These are phyloP conservation scores for Oreochromis mossambicus DNA, from an alignment of 2,797 vertebrate species.

Conservation along the genomic window DNA sequence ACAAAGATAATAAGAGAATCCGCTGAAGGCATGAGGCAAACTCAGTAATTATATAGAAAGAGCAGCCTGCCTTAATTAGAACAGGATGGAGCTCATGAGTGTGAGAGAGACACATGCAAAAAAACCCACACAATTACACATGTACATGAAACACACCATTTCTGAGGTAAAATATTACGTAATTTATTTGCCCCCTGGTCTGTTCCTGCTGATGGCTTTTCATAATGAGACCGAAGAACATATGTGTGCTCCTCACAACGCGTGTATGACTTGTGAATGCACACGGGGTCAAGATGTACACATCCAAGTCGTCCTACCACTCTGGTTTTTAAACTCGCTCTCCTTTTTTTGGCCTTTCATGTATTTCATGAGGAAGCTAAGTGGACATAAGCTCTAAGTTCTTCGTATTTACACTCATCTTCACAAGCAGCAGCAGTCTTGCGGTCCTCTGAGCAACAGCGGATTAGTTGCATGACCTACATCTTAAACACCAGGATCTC, in stretches of 20 bases:
- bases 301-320: too few relatives aligned
- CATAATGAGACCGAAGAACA: conserved; percentile 31
- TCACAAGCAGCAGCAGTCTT: not conserved
- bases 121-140: not conserved
- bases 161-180: conserved; percentile 47
- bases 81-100: conserved; percentile 40
- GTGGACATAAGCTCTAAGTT: not conserved
- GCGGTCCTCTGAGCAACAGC: not conserved
- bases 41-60: conserved; percentile 54
- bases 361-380: not conserved
- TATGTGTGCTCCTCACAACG: not conserved
- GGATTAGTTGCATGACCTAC: not conserved
- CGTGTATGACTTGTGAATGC: not conserved
- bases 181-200: conserved; percentile 1
- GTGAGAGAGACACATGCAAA: conserved; percentile 1
- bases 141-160: not conserved
- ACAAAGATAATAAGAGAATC: conserved; percentile 55
- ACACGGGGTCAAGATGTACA: not conserved
- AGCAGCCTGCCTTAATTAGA: conserved; percentile 60
- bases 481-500: not conserved
- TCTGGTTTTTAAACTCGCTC: not conserved
- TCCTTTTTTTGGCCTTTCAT: not conserved
- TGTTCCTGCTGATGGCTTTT: conserved; percentile 37
- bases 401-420: not conserved
- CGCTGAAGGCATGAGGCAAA: conserved; percentile 41